Percentiles rank a stretch among this genome's conserved stretches.
phyloP scores from a whole-genome alignment of 2,888 invertebrate species.

The Dicycla oo region DNA sequence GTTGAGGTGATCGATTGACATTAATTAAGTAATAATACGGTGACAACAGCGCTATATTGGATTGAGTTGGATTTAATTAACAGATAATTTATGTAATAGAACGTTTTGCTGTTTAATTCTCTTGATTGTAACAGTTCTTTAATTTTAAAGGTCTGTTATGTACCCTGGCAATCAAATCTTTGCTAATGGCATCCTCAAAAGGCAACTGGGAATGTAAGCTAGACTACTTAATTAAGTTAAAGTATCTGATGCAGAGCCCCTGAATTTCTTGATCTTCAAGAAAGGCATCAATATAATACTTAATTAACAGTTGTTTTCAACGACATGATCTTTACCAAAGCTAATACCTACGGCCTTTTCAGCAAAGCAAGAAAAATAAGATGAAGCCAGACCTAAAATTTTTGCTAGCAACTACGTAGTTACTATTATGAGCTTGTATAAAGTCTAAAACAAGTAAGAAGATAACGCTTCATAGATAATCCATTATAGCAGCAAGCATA shows the following conservation, averaged over 20 bases:
- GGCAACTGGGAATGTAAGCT: not conserved
- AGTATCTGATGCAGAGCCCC: not conserved
- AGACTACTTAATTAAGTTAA: not conserved
- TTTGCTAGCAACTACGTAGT: not conserved
- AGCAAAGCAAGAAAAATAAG: not conserved
- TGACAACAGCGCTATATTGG: constrained; percentile 36
- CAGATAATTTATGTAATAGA: constrained; percentile 4
- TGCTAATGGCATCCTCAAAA: not conserved
- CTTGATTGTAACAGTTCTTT: not conserved
- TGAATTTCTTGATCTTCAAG: not conserved
- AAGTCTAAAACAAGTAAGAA: constrained; percentile 20
- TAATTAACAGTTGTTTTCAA: not conserved
- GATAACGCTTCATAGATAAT: constrained; percentile 41
- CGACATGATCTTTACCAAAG: not conserved
- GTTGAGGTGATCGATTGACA: constrained; percentile 47
- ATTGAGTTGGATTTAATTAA: constrained; percentile 26
- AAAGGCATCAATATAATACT: not conserved
- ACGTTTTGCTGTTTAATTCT: not conserved
- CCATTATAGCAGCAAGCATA: constrained; percentile 29
- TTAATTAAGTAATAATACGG: constrained; percentile 32
- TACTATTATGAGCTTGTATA: not conserved
- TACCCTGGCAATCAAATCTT: not conserved
- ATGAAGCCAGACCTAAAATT: no score
- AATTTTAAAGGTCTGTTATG: not conserved
- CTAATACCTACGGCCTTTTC: not conserved